Evolutionary conservation across 2,888 invertebrate genomes (phyloP).

Genomic region (Leptopterna dolabrata): DNA sequence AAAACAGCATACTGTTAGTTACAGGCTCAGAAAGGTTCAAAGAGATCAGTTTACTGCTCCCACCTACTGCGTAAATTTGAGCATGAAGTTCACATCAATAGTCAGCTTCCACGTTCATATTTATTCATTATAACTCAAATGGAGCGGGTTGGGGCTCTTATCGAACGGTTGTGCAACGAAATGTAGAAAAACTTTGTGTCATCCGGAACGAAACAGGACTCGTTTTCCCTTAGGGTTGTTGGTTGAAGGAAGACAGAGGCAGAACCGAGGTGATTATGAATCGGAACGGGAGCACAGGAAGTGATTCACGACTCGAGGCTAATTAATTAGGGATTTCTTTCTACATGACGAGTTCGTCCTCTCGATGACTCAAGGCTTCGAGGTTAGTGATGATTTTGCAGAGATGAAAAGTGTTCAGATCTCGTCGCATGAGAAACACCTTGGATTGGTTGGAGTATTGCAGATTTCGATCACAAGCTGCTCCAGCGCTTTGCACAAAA

Average conservation of each 20-base stretch:
- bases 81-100: too few species aligned
- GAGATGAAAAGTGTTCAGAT: not conserved
- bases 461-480: too few species aligned
- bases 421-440: too few species aligned
- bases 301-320: not conserved
- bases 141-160: not conserved
- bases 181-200: not conserved
- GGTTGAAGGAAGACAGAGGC: not conserved
- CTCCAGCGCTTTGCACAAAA: too few species aligned
- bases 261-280: not conserved
- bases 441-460: too few species aligned
- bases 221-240: not conserved
- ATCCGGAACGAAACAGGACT: not conserved
- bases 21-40: too few species aligned
- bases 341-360: not conserved
- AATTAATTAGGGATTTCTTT: not conserved
- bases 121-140: not conserved
- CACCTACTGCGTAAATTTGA: too few species aligned
- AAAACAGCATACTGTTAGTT: too few species aligned
- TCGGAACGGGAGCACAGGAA: conserved; percentile 7
- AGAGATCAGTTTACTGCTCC: too few species aligned
- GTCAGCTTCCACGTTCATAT: too few species aligned
- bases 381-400: not conserved
- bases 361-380: not conserved
- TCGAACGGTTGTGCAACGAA: not conserved